Percentiles rank a stretch among this genome's conserved stretches.
phyloP scores from a whole-genome alignment of 1,140 invertebrate genomes.

The Drosophila chauvacae region DNA sequence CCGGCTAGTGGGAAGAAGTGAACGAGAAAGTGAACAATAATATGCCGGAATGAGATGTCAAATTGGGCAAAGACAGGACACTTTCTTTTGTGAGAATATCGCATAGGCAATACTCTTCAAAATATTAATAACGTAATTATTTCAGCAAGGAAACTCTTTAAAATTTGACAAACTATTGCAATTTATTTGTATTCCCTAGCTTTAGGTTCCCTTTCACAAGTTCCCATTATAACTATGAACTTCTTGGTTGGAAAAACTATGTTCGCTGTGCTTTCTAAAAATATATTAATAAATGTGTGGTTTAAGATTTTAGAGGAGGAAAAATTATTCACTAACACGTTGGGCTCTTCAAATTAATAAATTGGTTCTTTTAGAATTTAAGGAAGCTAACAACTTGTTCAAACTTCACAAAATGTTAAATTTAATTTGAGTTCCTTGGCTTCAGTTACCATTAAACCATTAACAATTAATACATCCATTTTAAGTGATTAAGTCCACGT shows the following conservation, averaged over 20 bases:
- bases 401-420: not conserved
- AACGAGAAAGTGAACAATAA: slow-evolving; percentile 26
- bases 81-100: slow-evolving; percentile 1
- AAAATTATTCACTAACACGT: too few relatives aligned
- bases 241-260: not conserved
- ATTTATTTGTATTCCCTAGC: not conserved
- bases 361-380: not conserved
- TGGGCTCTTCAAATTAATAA: too few relatives aligned
- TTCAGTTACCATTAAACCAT: not conserved
- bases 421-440: not conserved
- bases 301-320: not conserved
- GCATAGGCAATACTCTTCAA: not conserved
- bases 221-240: not conserved
- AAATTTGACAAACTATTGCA: not conserved
- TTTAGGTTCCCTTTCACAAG: not conserved
- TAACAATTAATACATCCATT: not conserved
- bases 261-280: not conserved
- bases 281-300: not conserved
- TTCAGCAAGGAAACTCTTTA: too few relatives aligned
- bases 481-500: not conserved
- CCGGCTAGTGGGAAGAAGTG: slow-evolving; percentile 16
- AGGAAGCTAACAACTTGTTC: not conserved
- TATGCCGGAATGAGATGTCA: slow-evolving; percentile 9
- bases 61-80: slow-evolving; percentile 3
- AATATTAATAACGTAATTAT: not conserved